phyloP scores from a whole-genome alignment of 2,797 vertebrate genomes.

The Pelochelys cantorii region DNA sequence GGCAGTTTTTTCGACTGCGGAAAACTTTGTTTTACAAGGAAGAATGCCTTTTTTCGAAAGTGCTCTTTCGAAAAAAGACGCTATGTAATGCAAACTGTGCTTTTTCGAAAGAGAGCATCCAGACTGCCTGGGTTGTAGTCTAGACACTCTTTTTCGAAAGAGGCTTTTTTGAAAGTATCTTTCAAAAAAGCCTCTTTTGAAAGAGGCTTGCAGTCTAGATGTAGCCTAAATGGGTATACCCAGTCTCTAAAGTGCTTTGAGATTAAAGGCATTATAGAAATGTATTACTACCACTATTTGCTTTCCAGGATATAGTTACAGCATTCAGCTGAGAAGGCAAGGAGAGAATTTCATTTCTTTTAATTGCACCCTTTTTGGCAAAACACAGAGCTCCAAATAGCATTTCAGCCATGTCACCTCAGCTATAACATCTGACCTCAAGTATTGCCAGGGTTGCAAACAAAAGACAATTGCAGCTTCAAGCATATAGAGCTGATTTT shows the following conservation, averaged over 20 bases:
- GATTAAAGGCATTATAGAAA: not conserved
- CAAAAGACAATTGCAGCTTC: not conserved
- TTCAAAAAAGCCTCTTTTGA: too few relatives aligned
- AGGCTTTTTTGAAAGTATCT: too few relatives aligned
- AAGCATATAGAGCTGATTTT: not conserved
- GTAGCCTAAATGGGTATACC: too few relatives aligned
- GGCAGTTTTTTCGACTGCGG: too few relatives aligned
- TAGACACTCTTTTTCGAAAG: too few relatives aligned
- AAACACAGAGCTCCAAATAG: not conserved
- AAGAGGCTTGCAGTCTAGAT: too few relatives aligned
- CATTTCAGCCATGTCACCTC: not conserved
- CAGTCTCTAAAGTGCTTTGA: not conserved
- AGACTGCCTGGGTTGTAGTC: too few relatives aligned
- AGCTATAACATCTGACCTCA: not conserved
- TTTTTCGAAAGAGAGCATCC: too few relatives aligned
- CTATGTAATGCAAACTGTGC: too few relatives aligned
- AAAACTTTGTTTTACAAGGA: too few relatives aligned
- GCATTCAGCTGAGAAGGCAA: accelerated
- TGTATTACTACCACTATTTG: not conserved
- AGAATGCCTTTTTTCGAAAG: too few relatives aligned
- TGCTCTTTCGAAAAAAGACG: too few relatives aligned
- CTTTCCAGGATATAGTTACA: not conserved
- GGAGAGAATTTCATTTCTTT: not conserved
- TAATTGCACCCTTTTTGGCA: not conserved
- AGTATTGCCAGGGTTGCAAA: not conserved